Base-by-base conservation (phyloP, 2,797 vertebrate genomes). In the Furcifer pardalis region DNA sequence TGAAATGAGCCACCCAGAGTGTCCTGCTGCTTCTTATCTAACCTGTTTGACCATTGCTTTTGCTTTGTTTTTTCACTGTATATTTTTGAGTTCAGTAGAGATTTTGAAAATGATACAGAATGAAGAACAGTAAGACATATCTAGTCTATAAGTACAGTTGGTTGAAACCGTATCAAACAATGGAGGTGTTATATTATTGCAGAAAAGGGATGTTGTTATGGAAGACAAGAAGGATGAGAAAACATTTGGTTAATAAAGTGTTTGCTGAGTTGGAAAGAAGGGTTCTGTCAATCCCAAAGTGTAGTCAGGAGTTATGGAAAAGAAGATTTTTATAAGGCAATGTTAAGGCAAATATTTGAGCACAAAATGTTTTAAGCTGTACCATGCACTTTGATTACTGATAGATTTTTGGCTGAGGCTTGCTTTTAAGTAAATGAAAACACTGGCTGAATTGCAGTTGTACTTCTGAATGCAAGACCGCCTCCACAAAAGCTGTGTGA, bases 371-470 rank as follows among this genome's bases (percentile, higher is more conserved):
- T 94, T 87, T 90, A 89, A 93, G 84, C 87, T 91, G 87, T 52
- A 90, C 89, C 84, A 91, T 89, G 83, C 83, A 25, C 4, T 81
- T 78, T 84, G 0, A 75, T 6, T 90, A 93, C 88, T 94, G 93
- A 95, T 93, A 88, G 92, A 89, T 95, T 95, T 87, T 95, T 95
- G 94, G 93, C 94, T 92, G 35, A 87, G 66, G 59, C 89, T 91
- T 92, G 90, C 92, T 93, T 92, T 81, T 90, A 90, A 93, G 87
- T 86, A 95, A 92, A 93, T 87, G 87, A 93, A 89, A 94, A 91
- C 90, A 91, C 63, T 93, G 89, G 82, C 74, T 83, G 84, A 92
- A 84, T 92, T 92, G 77, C 89, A 83, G 91, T 92, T 94, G 85
- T n/a, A 60, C 90, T 80, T 91, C 87, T 73, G 86, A 90, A 92